Percentiles rank a stretch among this genome's conserved stretches.
Evolutionary conservation across 2,797 vertebrate genomes (phyloP).

Genomic region (Macrochelys suwanniensis): DNA sequence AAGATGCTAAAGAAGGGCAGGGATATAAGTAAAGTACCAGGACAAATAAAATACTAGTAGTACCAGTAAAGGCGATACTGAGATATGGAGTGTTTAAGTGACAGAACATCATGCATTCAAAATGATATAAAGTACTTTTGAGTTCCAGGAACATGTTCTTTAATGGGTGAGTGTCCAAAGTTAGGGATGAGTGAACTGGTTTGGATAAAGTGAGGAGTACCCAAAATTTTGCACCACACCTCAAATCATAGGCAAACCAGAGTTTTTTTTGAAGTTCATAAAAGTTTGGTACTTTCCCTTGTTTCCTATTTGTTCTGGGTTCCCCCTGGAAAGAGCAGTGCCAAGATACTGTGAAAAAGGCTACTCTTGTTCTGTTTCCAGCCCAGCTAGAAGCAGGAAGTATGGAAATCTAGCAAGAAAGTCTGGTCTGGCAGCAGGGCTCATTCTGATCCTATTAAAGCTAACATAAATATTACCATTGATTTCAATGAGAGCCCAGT

Average conservation of each 20-base stretch:
- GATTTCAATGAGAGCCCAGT: slow-evolving; percentile 12
- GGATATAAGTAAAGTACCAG: neutral
- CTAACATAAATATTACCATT: slow-evolving; percentile 63
- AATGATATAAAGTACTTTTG: neutral
- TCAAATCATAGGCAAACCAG: neutral
- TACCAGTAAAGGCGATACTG: neutral
- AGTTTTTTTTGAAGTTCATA: neutral
- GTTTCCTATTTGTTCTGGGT: slow-evolving; percentile 63
- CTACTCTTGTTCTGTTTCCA: slow-evolving; percentile 69
- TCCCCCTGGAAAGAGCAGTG: slow-evolving; percentile 57
- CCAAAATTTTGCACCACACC: slow-evolving; percentile 13
- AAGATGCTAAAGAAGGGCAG: neutral
- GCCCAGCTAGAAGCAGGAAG: slow-evolving; percentile 66
- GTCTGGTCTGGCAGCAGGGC: slow-evolving; percentile 47
- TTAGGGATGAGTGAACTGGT: neutral
- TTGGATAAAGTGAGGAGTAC: neutral
- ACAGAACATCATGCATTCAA: neutral
- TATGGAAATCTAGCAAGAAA: slow-evolving; percentile 67
- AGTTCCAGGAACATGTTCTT: neutral
- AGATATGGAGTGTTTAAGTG: neutral
- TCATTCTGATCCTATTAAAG: slow-evolving; percentile 34
- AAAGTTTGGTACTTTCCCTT: slow-evolving; percentile 66
- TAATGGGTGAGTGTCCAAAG: neutral
- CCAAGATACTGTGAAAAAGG: slow-evolving; percentile 68
- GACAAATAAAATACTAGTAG: neutral